Evolutionary conservation across 2,113 vertebrate species (phyloP).

Genomic region (Etheostoma spectabile): DNA sequence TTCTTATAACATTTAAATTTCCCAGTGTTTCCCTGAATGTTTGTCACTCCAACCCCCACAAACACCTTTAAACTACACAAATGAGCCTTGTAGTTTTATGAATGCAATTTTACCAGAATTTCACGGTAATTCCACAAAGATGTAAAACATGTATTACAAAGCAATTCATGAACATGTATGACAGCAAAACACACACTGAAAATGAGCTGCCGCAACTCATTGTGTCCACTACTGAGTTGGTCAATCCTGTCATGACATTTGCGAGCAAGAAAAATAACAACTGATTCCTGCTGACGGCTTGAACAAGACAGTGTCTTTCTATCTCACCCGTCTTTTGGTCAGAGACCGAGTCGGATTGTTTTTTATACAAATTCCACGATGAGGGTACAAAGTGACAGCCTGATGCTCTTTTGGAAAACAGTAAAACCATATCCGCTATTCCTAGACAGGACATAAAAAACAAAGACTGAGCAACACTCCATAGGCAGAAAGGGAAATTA

Average conservation of each 20-base stretch:
- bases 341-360: not conserved
- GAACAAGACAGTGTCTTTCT: slow-evolving; percentile 85
- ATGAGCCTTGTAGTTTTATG: not conserved
- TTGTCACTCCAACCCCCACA: too few species aligned
- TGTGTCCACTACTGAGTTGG: slow-evolving; percentile 90
- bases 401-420: slow-evolving; percentile 87
- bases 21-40: not conserved
- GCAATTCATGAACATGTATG: slow-evolving; percentile 93
- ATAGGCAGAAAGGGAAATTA: slow-evolving; percentile 91
- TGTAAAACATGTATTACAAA: slow-evolving; percentile 86
- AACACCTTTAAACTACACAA: not conserved
- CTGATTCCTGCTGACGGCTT: slow-evolving; percentile 93
- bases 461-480: slow-evolving; percentile 89
- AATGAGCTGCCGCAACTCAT: slow-evolving; percentile 80
- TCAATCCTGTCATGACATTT: slow-evolving; percentile 91
- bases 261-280: slow-evolving; percentile 92
- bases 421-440: slow-evolving; percentile 83
- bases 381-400: slow-evolving; percentile 83
- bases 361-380: slow-evolving; percentile 83
- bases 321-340: slow-evolving; percentile 30
- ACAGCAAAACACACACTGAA: slow-evolving; percentile 84
- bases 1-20: not conserved
- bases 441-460: slow-evolving; percentile 84
- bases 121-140: slow-evolving; percentile 86
- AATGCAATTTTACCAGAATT: slow-evolving; percentile 87